Evolutionary conservation across 1,140 invertebrate species (phyloP).

Genomic region (Antheraea mylitta): DNA sequence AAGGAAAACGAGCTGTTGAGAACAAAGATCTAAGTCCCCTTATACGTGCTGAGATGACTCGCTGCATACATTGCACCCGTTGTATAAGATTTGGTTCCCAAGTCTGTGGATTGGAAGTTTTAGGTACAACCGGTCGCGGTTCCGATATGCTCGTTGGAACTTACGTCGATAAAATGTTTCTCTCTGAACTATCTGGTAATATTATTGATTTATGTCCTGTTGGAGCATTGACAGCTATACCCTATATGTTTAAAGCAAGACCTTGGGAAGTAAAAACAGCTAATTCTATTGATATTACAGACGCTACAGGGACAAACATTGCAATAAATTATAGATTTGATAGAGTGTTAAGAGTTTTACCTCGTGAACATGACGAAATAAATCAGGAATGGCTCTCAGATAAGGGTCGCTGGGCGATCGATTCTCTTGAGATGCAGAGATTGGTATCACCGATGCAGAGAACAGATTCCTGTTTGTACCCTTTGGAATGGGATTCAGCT

Average conservation of each 20-base stretch:
- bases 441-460: conserved; percentile 85
- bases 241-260: conserved; percentile 91
- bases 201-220: conserved; percentile 99
- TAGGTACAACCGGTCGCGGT: conserved; percentile 87
- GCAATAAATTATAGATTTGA: conserved; percentile 84
- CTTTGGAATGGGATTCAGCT: conserved; percentile 83
- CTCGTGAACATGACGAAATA: conserved; percentile 86
- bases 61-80: conserved; percentile 90
- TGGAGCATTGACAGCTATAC: conserved; percentile 98
- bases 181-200: conserved; percentile 98
- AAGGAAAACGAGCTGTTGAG: conserved; percentile 92
- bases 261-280: conserved; percentile 83
- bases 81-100: conserved; percentile 87
- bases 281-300: conserved; percentile 87
- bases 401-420: conserved; percentile 87
- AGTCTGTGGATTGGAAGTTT: conserved; percentile 88
- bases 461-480: conserved; percentile 71
- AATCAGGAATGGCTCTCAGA: conserved; percentile 92
- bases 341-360: conserved; percentile 86
- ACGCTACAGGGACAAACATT: conserved; percentile 89
- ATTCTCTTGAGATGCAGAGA: conserved; percentile 87
- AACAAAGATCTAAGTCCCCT: conserved; percentile 89
- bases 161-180: conserved; percentile 98
- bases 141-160: conserved; percentile 91
- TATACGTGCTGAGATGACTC: conserved; percentile 89